phyloP scores from a whole-genome alignment of 2,113 vertebrate genomes.

The Lamprologus sp. region DNA sequence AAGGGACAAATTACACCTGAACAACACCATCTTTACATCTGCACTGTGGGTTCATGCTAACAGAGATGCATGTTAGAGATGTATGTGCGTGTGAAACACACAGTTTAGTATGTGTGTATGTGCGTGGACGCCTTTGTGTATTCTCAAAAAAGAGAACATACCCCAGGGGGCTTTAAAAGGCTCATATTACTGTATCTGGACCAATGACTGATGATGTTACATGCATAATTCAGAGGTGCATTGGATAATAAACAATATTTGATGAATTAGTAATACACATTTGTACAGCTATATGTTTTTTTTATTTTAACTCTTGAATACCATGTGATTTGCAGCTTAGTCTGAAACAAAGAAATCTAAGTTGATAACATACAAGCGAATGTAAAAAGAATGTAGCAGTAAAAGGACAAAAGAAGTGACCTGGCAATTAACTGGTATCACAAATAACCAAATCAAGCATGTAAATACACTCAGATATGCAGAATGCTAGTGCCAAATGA shows the following conservation, averaged over 20 bases:
- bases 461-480: neutral
- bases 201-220: constrained; percentile 47
- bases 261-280: constrained; percentile 55
- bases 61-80: neutral
- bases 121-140: neutral
- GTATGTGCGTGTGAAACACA: neutral
- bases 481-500: constrained; percentile 39
- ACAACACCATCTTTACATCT: constrained; percentile 18
- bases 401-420: neutral
- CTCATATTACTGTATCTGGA: constrained; percentile 35
- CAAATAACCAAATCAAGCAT: neutral
- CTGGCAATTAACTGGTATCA: constrained; percentile 7
- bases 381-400: neutral
- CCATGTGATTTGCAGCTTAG: neutral
- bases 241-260: constrained; percentile 54
- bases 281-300: neutral
- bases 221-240: constrained; percentile 54
- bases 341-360: neutral
- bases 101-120: neutral
- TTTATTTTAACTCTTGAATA: neutral
- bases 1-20: constrained; percentile 41
- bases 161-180: constrained; percentile 15
- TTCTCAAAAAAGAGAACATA: neutral
- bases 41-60: neutral
- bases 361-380: neutral